Evolutionary conservation across 2,888 invertebrate species (phyloP).

Genomic region (Notodonta ziczac): DNA sequence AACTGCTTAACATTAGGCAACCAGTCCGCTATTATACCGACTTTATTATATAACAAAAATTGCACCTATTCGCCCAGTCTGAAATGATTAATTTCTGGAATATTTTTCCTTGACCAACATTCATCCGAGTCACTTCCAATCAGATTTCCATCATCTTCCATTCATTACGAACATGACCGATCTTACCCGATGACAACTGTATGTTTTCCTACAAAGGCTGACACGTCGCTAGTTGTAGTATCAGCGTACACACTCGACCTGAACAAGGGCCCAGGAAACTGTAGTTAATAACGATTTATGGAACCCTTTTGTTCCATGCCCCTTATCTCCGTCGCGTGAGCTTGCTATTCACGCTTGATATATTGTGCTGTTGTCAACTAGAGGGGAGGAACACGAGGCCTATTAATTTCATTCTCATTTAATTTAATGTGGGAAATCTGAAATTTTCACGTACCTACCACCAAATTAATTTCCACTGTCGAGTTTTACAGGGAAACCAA

Average conservation of each 20-base stretch:
- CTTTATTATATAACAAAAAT: too few species aligned
- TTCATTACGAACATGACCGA: not conserved
- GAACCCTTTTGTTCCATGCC: conserved; percentile 78
- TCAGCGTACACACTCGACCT: conserved; percentile 55
- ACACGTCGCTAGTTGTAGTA: conserved; percentile 32
- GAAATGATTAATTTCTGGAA: not conserved
- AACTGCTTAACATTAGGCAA: too few species aligned
- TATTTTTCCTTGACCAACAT: not conserved
- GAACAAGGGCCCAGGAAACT: conserved; percentile 67
- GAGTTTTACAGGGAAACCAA: not conserved
- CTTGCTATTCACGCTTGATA: conserved; percentile 78
- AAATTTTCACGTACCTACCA: not conserved
- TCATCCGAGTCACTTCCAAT: too few species aligned
- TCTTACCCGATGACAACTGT: not conserved
- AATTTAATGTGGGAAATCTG: not conserved
- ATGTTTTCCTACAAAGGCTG: not conserved
- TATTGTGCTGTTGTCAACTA: conserved; percentile 64
- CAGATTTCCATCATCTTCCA: too few species aligned
- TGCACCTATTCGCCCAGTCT: too few species aligned
- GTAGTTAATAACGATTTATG: conserved; percentile 82
- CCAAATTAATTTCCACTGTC: not conserved
- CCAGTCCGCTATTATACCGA: too few species aligned
- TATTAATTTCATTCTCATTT: conserved; percentile 42
- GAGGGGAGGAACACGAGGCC: conserved; percentile 55
- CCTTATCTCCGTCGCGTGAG: conserved; percentile 72